phyloP scores from a whole-genome alignment of 2,797 vertebrate species.

The Capromys pilorides region DNA sequence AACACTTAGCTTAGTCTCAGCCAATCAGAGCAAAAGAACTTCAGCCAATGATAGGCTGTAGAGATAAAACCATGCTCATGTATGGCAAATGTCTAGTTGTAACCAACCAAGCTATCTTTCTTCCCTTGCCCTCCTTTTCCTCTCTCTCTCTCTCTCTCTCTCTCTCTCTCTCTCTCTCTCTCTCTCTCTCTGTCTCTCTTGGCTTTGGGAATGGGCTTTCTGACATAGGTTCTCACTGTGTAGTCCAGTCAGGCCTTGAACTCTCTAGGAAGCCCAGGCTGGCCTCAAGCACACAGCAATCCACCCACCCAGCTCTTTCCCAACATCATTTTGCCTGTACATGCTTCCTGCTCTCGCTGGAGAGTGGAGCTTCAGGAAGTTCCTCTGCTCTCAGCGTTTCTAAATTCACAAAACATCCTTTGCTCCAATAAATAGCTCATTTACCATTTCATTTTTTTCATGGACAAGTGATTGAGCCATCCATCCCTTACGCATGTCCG shows the following conservation, averaged over 20 bases:
- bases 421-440: not conserved
- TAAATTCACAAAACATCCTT: not conserved
- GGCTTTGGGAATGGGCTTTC: not conserved
- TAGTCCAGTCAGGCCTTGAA: not conserved
- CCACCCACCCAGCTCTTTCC: not conserved
- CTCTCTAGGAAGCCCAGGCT: not conserved
- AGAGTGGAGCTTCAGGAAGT: not conserved
- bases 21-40: not conserved
- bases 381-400: not conserved
- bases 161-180: not conserved
- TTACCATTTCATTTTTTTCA: not conserved
- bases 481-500: too few relatives aligned
- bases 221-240: not conserved
- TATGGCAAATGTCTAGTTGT: not conserved
- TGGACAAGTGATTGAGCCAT: not conserved
- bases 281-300: not conserved
- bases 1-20: not conserved
- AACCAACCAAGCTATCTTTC: not conserved
- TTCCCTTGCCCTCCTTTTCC: not conserved
- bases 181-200: too few relatives aligned
- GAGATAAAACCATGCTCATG: not conserved
- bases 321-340: not conserved
- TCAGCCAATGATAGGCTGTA: not conserved
- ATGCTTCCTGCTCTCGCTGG: not conserved
- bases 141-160: not conserved